Evolutionary conservation across 2,797 vertebrate species (phyloP), one percentile per base, ranked within the genome.

Genomic region (Synanceia verrucosa): DNA sequence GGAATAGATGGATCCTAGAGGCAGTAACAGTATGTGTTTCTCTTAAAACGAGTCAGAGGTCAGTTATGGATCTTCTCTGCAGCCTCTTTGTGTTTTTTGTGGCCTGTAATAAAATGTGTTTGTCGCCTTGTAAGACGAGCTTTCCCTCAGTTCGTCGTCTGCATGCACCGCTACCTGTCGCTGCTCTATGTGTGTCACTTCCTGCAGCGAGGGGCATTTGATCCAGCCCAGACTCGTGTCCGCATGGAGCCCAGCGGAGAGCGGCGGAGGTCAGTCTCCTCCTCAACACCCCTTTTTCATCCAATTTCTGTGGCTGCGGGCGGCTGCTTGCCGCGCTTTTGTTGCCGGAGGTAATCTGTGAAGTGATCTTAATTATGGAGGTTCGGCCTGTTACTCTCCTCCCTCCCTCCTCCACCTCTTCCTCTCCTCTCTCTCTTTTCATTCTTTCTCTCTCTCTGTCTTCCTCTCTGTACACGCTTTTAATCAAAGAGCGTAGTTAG

Each of bases 341-440:
- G 94, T 94, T 94, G 93, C 93, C 80, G 65, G 87, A 86, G 89
- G 90, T 94, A 94, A 95, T 95, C 94, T 95, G 88, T 85, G 91
- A 94, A 94, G 90, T 92, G 93, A 94, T 95, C 94, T 95, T 95
- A 94, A 95, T 95, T 94, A 94, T 92, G 92, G 89, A 93, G 93
- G 91, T 92, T 92, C 87, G 88, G 89, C 89, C 89, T 91, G 86
- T 85, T 87, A 84, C 72, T 78, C 79, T 73, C 61, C 28, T 9
- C n/a, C 28, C 28, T 16, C 29, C 51, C 47, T 43, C 69, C 47
- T 76, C 53, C 75, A 79, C 65, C 79, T 58, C 46, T 65, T 43
- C 46, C 60, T 37, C 39, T 57, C 37, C 53, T 36, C 47, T 68
- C 66, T 57, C 50, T 66, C 46, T n/a, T 28, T 60, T 68, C 51